A percentile compares a stretch with the other conserved stretches of the same genome.
phyloP scores from a whole-genome alignment of 2,113 vertebrate species.

The Saguinus imperator region DNA sequence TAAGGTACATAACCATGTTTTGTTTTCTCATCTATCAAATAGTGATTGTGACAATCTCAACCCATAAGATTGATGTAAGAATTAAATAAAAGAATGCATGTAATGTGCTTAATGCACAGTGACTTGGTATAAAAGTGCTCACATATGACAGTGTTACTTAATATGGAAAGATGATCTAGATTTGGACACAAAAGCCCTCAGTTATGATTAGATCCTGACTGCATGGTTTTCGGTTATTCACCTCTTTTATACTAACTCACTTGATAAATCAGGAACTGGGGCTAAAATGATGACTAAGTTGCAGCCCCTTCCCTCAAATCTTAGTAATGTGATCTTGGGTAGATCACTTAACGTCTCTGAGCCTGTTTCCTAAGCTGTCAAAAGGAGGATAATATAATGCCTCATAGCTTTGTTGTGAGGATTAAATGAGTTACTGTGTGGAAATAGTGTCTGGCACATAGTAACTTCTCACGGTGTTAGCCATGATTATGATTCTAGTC shows the following conservation, averaged over 20 bases:
- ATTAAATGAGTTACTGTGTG: slow-evolving; percentile 7
- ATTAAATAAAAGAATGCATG: background rate
- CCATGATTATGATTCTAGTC: background rate
- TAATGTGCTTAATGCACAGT: slow-evolving; percentile 9
- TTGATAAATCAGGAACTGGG: background rate
- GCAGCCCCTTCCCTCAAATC: background rate
- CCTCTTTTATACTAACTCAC: background rate
- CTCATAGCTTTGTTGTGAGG: background rate
- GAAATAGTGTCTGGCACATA: background rate
- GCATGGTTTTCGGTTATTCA: background rate
- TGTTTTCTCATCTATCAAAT: slow-evolving; percentile 27
- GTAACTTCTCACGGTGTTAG: background rate
- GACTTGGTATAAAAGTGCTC: background rate
- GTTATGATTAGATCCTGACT: background rate
- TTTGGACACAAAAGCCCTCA: background rate
- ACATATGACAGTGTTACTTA: background rate
- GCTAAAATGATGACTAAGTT: background rate
- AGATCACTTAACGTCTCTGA: slow-evolving; percentile 4
- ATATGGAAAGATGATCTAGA: background rate
- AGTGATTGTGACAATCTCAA: background rate
- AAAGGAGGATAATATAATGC: background rate
- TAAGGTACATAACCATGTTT: background rate
- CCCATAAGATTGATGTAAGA: background rate
- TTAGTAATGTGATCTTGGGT: slow-evolving; percentile 11
- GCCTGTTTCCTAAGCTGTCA: background rate